Evolutionary conservation across 2,888 invertebrate species (phyloP), one percentile per base, ranked within the genome.

Genomic region (Leptinotarsa peninsularis): DNA sequence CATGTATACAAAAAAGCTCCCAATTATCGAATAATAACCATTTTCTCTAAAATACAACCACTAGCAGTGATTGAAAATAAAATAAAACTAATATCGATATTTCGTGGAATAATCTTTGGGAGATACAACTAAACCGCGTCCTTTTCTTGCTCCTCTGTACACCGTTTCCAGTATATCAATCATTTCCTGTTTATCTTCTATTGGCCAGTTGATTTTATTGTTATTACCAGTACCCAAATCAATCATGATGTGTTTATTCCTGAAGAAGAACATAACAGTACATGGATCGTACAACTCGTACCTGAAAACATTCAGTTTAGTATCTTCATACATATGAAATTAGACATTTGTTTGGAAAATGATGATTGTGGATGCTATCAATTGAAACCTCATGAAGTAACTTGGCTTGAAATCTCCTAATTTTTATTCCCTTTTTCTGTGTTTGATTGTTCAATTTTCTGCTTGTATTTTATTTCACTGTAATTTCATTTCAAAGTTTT

Each of bases 41-140:
- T 43, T 10, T 2, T 43, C 10, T 43, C 2, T 43, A 43, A 43
- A 43, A 43, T 43, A 43, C 33, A 43, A 43, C 33, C 33, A 10
- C 7, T 10, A 43, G 10, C 43, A 43, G 43, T 10, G 43, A 10
- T 43, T 43, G 43, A 43, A 43, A 43, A 52, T 2, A 52, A 14
- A 52, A 52, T 4, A 7, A n/a, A 66, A 71, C 91, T 92, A 99
- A 89, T 99, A 99, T 92, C 99, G 92, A 90, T 99, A 99, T 90
- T 99, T 99, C 17, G 99, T 99, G 3, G 99, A 99, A 90, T 99
- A 99, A 89, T 99, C 99, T 90, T 99, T 99, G 0, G 99, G 99
- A 5, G 99, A 99, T 0, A 99, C 98, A 0, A 99, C 99, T 33
- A 99, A 91, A 94, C 99, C 99, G 72, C 99, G 91, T n/a, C 99